A percentile compares a stretch with the other conserved stretches of the same genome.
Conservation (phyloP, 2,113 vertebrate genomes). For the Varanus komodoensis region DNA sequence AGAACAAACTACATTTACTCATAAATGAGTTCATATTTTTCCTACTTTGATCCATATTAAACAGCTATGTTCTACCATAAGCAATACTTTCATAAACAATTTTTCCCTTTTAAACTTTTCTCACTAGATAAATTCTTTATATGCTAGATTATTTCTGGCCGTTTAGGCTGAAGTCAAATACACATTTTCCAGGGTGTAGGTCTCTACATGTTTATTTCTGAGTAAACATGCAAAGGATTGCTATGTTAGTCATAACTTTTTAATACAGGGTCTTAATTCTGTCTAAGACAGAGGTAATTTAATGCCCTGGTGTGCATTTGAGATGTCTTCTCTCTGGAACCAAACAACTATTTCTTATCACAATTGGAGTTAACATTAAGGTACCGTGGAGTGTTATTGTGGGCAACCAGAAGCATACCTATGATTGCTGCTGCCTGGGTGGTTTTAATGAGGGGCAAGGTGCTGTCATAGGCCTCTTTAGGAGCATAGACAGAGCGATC, state of each 20-base stretch:
- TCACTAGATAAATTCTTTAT: background rate
- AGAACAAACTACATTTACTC: background rate
- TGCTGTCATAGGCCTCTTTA: slow-evolving; percentile 98
- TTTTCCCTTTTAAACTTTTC: background rate
- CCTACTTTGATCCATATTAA: background rate
- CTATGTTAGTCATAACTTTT: too few relatives aligned
- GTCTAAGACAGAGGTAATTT: background rate
- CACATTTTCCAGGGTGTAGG: background rate
- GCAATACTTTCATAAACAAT: background rate
- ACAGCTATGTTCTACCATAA: background rate
- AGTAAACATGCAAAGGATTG: too few relatives aligned
- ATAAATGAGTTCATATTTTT: background rate
- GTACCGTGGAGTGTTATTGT: background rate
- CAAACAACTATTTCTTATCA: background rate
- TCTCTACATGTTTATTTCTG: too few relatives aligned
- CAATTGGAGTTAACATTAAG: background rate
- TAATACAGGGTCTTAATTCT: background rate
- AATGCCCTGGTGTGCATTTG: background rate
- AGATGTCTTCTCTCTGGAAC: background rate
- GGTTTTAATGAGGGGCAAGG: slow-evolving; percentile 97
- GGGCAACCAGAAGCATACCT: slow-evolving; percentile 74
- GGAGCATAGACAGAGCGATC: slow-evolving; percentile 95
- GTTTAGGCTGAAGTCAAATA: background rate
- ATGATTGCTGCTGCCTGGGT: slow-evolving; percentile 95
- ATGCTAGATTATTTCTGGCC: background rate